phyloP scores from a whole-genome alignment of 1,140 invertebrate species.

The Oreohelix idahoensis region DNA sequence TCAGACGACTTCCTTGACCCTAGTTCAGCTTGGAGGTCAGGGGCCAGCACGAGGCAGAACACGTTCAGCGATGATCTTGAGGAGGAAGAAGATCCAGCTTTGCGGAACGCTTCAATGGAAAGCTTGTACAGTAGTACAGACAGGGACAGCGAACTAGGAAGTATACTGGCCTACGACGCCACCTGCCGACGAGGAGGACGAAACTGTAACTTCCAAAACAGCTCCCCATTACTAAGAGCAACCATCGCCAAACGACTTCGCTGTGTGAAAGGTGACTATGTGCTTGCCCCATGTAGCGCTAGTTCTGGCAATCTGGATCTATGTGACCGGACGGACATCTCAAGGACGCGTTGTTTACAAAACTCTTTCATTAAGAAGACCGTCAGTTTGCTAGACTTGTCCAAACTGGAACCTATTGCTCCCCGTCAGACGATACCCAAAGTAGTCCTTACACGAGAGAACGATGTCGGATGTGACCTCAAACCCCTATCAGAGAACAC shows the following conservation, averaged over 20 bases:
- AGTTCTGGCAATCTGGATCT: conserved; percentile 27
- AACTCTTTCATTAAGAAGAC: neutral
- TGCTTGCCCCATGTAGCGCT: neutral
- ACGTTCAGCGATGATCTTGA: conserved; percentile 49
- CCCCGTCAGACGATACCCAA: neutral
- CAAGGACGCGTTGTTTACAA: neutral
- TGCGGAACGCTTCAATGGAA: conserved; percentile 49
- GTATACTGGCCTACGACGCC: conserved; percentile 11
- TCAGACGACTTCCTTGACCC: conserved; percentile 44
- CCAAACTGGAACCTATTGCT: neutral
- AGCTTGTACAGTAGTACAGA: conserved; percentile 49
- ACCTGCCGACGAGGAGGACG: neutral
- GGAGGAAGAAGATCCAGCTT: conserved; percentile 41
- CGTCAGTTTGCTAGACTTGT: conserved; percentile 25
- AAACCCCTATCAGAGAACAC: neutral
- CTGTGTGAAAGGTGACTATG: neutral
- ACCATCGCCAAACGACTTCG: neutral
- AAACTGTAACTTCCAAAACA: neutral
- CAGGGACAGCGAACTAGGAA: conserved; percentile 45
- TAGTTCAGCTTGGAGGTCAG: conserved; percentile 35
- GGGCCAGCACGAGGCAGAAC: conserved; percentile 39
- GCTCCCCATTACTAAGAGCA: conserved; percentile 1
- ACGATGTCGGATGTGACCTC: neutral
- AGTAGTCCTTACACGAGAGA: conserved; percentile 20
- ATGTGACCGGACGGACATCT: neutral